phyloP scores from a whole-genome alignment of 2,888 invertebrate species.

The Rotaria socialis region DNA sequence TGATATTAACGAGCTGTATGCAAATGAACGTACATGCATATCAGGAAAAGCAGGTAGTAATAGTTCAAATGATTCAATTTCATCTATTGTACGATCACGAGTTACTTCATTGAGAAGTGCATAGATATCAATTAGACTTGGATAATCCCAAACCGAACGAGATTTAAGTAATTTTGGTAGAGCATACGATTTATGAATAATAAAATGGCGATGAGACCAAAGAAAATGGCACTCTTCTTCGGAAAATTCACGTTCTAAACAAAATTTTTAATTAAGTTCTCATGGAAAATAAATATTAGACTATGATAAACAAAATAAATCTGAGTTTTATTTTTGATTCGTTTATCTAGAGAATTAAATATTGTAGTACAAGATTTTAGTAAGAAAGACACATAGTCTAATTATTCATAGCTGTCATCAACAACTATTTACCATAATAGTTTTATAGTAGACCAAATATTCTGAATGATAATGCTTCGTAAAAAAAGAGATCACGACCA shows the following conservation, averaged over 20 bases:
- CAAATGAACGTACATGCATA: slow-evolving; percentile 34
- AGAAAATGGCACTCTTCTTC: slow-evolving; percentile 11
- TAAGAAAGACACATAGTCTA: too few relatives aligned
- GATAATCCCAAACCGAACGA: slow-evolving; percentile 35
- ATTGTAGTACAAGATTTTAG: too few relatives aligned
- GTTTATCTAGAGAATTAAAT: too few relatives aligned
- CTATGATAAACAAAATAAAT: too few relatives aligned
- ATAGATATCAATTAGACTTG: slow-evolving; percentile 24
- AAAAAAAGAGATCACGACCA: too few relatives aligned
- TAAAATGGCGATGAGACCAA: slow-evolving; percentile 5
- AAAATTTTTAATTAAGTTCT: too few relatives aligned
- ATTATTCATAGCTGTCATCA: too few relatives aligned
- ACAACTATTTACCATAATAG: too few relatives aligned
- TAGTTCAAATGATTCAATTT: slow-evolving; percentile 41
- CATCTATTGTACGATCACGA: background rate
- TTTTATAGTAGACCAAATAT: too few relatives aligned
- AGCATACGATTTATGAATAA: background rate
- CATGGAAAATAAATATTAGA: too few relatives aligned
- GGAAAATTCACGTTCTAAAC: slow-evolving; percentile 29
- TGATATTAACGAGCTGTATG: slow-evolving; percentile 33
- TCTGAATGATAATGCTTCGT: too few relatives aligned
- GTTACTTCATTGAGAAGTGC: slow-evolving; percentile 1
- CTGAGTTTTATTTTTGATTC: too few relatives aligned
- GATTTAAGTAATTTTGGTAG: slow-evolving; percentile 25
- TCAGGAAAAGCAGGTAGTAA: slow-evolving; percentile 44